These are phyloP conservation scores for Notechis scutatus DNA, from an alignment of 2,113 vertebrate genomes.

Conservation along the genomic window DNA sequence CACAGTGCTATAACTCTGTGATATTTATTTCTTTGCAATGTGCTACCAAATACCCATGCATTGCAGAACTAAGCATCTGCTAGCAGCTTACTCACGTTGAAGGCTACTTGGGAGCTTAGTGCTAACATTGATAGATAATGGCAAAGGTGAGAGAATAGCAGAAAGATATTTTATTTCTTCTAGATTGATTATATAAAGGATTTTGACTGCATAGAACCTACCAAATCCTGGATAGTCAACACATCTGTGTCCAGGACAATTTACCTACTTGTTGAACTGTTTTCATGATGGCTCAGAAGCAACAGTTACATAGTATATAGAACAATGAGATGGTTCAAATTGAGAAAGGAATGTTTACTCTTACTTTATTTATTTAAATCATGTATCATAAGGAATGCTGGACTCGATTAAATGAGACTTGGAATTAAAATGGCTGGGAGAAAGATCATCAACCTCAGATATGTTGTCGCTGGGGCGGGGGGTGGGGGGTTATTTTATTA, in stretches of 20 bases:
- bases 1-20: neutral
- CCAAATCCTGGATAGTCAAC: neutral
- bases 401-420: neutral
- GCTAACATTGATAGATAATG: neutral
- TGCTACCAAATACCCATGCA: neutral
- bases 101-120: neutral
- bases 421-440: neutral
- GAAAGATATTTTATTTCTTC: neutral
- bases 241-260: neutral
- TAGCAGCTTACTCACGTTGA: neutral
- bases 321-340: neutral
- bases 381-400: neutral
- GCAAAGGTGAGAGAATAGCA: neutral
- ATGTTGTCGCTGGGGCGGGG: neutral
- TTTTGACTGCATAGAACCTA: neutral
- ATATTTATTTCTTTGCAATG: neutral
- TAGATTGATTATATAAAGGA: neutral
- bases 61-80: neutral
- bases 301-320: neutral
- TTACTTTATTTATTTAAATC: neutral
- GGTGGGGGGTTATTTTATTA: no score
- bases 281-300: neutral
- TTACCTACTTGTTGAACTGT: neutral
- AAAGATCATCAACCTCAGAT: neutral
- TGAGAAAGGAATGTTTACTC: neutral